A percentile compares a stretch with the other conserved stretches of the same genome.
Conservation (phyloP, 2,797 vertebrate genomes). For the Sebastes kiyomatsui region DNA sequence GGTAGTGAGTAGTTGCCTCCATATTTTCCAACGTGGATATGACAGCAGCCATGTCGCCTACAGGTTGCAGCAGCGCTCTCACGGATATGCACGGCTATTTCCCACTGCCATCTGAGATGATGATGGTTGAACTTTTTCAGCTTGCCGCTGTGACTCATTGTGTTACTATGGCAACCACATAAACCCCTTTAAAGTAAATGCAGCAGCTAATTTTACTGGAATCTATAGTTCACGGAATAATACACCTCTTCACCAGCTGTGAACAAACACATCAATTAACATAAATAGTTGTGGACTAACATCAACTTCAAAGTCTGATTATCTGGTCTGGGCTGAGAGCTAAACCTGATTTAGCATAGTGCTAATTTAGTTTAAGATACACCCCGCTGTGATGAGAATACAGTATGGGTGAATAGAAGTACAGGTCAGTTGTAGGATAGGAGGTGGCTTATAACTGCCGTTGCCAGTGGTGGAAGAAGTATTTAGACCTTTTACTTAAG, state of each 20-base stretch:
- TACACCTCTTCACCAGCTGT: neutral
- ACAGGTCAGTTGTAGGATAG: neutral
- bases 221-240: neutral
- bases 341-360: neutral
- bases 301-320: neutral
- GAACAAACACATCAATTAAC: neutral
- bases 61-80: neutral
- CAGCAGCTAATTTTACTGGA: neutral
- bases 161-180: neutral
- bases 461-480: neutral
- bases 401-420: neutral
- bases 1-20: neutral
- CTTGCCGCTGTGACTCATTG: neutral
- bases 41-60: neutral
- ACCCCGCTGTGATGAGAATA: neutral
- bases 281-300: neutral
- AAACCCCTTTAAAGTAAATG: neutral
- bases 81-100: neutral
- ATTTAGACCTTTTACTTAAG: neutral
- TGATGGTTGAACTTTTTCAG: neutral
- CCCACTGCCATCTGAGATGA: neutral
- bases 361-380: neutral
- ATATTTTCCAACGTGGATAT: neutral
- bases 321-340: neutral
- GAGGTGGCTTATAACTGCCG: neutral